These are phyloP conservation scores for Microtus ochrogaster DNA, from an alignment of 2,113 vertebrate species.

Conservation along the genomic window DNA sequence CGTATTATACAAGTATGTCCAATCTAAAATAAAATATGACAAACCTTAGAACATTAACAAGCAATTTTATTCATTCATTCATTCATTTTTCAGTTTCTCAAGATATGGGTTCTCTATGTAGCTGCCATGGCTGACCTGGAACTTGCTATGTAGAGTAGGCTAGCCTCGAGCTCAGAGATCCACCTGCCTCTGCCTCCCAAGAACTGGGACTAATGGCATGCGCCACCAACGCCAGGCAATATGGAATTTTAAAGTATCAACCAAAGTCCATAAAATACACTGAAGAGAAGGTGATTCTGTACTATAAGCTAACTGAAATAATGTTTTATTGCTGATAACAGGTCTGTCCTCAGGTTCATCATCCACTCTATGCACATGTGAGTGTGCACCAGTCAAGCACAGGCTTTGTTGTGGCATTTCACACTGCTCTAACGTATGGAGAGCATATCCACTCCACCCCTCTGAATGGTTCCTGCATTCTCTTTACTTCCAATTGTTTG, in stretches of 20 bases:
- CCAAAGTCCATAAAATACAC: constrained; percentile 26
- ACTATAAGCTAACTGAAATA: constrained; percentile 39
- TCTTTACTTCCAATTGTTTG: neutral
- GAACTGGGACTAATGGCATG: no score
- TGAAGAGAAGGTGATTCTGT: neutral
- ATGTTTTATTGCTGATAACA: neutral
- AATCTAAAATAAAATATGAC: constrained; percentile 35
- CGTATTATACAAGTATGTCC: neutral
- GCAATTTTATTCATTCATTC: neutral
- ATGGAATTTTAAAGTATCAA: constrained; percentile 29
- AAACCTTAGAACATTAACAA: constrained; percentile 35
- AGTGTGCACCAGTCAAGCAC: neutral
- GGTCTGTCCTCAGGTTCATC: neutral
- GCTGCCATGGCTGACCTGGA: no score
- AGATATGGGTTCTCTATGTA: no score
- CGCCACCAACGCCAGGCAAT: neutral
- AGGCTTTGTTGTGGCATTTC: neutral
- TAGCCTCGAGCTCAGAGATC: no score
- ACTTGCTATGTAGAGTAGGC: no score
- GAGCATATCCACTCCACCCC: neutral
- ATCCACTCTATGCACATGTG: neutral
- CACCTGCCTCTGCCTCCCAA: no score
- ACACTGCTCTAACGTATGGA: neutral
- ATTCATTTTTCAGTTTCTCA: no score
- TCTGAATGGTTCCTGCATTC: neutral